Percentiles rank a stretch among this genome's conserved stretches.
These are phyloP conservation scores for Cranoglanis bouderius DNA, from an alignment of 2,113 vertebrate species.

Conservation along the genomic window DNA sequence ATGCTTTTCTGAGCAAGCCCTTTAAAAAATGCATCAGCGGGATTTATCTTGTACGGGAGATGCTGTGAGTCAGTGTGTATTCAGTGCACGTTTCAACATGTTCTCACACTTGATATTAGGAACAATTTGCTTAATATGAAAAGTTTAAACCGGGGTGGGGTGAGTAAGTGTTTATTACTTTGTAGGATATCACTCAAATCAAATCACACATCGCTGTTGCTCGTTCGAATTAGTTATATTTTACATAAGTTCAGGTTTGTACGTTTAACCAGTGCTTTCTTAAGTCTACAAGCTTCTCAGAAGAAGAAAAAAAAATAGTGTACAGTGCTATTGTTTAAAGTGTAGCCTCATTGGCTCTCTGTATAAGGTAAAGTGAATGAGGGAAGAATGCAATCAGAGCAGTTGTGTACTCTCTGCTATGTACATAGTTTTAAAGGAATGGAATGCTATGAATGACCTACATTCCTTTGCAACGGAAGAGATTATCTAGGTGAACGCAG, in stretches of 20 bases:
- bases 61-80: not conserved
- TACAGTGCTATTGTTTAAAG: not conserved
- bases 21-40: not conserved
- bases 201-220: not conserved
- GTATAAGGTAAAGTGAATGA: not conserved
- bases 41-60: not conserved
- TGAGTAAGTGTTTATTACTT: not conserved
- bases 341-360: not conserved
- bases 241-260: not conserved
- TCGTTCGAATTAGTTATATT: not conserved
- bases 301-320: not conserved
- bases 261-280: not conserved
- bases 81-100: not conserved
- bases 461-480: conserved; percentile 11
- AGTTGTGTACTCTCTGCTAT: not conserved
- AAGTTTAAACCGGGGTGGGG: not conserved
- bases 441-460: conserved; percentile 21
- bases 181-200: not conserved
- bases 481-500: not conserved
- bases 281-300: not conserved
- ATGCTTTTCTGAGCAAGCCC: not conserved
- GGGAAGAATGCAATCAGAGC: conserved; percentile 29
- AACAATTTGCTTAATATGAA: not conserved
- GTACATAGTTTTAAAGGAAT: not conserved
- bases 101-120: not conserved